Evolutionary conservation across 2,797 vertebrate species (phyloP), one percentile per base, ranked within the genome.

Genomic region (Morus bassanus): DNA sequence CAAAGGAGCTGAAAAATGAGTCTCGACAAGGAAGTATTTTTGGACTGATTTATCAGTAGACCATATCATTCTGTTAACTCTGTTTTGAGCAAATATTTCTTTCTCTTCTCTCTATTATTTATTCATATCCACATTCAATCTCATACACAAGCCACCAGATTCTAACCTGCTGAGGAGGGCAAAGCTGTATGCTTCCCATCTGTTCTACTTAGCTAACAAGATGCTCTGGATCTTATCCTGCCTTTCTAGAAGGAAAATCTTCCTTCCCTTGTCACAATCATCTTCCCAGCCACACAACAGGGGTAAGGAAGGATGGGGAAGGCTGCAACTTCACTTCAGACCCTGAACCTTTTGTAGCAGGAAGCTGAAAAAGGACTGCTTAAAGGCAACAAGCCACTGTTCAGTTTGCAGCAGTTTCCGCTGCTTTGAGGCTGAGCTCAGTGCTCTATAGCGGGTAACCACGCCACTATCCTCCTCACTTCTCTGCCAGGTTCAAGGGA

Each of bases 71-170:
- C 92, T 88, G 85, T 94, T 95, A 91, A 57, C 65, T 94, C 89
- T 56, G 33, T 89, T 96, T 91, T 81, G 57, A 88, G 87, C 89
- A 97, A 96, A 95, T 92, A 94, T 70, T 92, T 95, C 88, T 93
- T 91, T 70, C 61, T 45, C 27, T 85, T 87, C 73, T 67, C 48
- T 77, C 60, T 83, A 97, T 97, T 96, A 97, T 97, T 98, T 96
- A 97, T 97, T 98, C 91, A 97, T 95, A 84, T 35, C 53, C 78
- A 94, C 90, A 95, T 96, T 95, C 95, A 97, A 89, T 81, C 88
- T 96, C 85, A 84, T 50, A 86, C 39, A 86, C 64, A 80, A 95
- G 53, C 82, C 30, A 24, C 54, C 93, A 96, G 92, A 95, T 91
- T 95, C 88, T 91, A 96, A 97, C 85, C 95, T 97, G 95, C 93